Conservation (phyloP, 2,113 vertebrate genomes). For the Romanogobio albipinnatus region DNA sequence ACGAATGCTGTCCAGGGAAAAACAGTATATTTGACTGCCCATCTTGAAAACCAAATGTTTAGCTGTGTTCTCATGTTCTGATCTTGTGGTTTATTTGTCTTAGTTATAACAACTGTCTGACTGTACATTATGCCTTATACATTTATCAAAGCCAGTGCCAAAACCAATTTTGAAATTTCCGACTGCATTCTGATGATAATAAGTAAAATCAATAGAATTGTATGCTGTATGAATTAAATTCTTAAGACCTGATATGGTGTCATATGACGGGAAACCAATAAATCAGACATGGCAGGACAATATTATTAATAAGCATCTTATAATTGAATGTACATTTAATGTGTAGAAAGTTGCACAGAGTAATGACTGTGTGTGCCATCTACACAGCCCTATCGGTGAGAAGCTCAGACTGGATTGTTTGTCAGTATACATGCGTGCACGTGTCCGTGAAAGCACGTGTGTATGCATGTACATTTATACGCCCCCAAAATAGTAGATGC, state of each 20-base stretch:
- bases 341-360: not conserved
- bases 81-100: not conserved
- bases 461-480: not conserved
- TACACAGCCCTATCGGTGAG: not conserved
- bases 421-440: not conserved
- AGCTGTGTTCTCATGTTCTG: not conserved
- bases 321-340: not conserved
- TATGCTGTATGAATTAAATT: not conserved
- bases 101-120: not conserved
- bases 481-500: not conserved
- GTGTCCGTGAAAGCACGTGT: constrained; percentile 17
- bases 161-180: not conserved
- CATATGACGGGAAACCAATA: not conserved
- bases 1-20: not conserved
- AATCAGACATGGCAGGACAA: not conserved
- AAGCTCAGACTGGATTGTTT: not conserved
- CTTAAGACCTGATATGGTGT: not conserved
- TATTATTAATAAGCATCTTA: not conserved
- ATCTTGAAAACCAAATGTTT: not conserved
- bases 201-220: not conserved
- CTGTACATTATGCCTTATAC: not conserved
- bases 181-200: not conserved
- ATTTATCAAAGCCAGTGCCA: not conserved
- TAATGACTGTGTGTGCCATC: not conserved
- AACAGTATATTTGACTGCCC: not conserved